Evolutionary conservation across 2,113 vertebrate genomes (phyloP), one percentile per base, ranked within the genome.

Genomic region (Tichodroma muraria): DNA sequence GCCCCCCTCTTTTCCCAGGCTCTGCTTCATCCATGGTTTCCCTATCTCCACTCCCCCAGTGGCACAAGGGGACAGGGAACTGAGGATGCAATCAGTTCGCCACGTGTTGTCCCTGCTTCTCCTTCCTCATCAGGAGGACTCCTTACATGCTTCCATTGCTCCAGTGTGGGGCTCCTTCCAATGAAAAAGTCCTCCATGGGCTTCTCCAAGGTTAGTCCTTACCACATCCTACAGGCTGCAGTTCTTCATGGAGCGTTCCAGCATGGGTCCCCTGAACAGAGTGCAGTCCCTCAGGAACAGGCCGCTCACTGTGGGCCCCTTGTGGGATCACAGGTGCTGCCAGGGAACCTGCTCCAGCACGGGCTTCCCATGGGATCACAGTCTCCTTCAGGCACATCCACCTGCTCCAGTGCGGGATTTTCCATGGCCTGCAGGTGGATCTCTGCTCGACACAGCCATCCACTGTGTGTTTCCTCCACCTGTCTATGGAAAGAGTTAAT

Each of bases 191-290:
- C 4, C 7, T 50, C 24, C 37, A 56, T 3, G 8, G 17, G 33
- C 16, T 52, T 61, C 70, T 77, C n/a, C 25, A 71, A 10, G 4
- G 0, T 21, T 6, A 20, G n/a, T 47, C 15, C 40, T 65, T 80
- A n/a, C n/a, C n/a, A n/a, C n/a, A n/a, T n/a, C 56, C 38, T 11
- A 13, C 0, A 5, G 56, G 7, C 68, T 75, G 15, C 40, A 72
- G 17, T 35, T 75, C 37, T 57, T 19, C 8, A 28, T 1, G 0
- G 14, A 24, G 13, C 37, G n/a, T 15, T 71, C 16, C 12, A 78
- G 15, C 3, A 0, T 0, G 3, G 47, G 15, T 47, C 3, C 3
- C 13, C 4, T 40, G 56, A n/a, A 21, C 20, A 30, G 21, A 9
- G 13, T n/a, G 24, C 84, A 87, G 56, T 47, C 20, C 53, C 13